Conservation (phyloP, 2,113 vertebrate species). For the Phalacrocorax carbo region DNA sequence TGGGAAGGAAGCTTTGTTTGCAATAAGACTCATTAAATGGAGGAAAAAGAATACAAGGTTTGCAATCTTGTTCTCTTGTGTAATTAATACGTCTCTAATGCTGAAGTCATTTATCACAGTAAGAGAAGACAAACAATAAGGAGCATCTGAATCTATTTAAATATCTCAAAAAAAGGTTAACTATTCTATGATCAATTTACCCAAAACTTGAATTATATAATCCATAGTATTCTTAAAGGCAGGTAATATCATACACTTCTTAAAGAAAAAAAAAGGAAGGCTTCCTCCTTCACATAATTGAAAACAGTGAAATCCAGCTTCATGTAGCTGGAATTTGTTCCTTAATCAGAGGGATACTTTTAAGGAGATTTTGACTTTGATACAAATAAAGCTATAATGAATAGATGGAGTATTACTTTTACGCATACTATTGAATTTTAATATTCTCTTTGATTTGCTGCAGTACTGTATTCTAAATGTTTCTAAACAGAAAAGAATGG, state of each 20-base stretch:
- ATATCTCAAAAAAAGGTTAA: not conserved
- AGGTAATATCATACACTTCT: not conserved
- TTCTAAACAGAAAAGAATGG: not conserved
- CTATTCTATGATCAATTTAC: not conserved
- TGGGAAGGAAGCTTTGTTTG: not conserved
- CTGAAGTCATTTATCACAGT: not conserved
- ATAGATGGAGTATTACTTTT: not conserved
- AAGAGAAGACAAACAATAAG: not conserved
- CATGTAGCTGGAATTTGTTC: not conserved
- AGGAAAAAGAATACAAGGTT: not conserved
- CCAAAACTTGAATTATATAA: not conserved
- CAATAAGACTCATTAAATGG: not conserved
- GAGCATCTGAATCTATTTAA: not conserved
- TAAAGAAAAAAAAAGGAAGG: not conserved
- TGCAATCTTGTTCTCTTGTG: not conserved
- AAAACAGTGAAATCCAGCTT: not conserved
- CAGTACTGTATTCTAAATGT: not conserved
- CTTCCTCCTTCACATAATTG: not conserved
- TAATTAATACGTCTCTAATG: not conserved
- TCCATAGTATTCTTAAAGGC: not conserved
- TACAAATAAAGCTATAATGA: constrained; percentile 16
- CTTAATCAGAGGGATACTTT: constrained; percentile 42
- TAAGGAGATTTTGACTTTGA: constrained; percentile 51
- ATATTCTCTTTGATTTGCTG: not conserved
- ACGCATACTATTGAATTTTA: not conserved